Evolutionary conservation across 2,888 invertebrate species (phyloP), one percentile per base, ranked within the genome.

Genomic region (Nasonovia ribisnigri): DNA sequence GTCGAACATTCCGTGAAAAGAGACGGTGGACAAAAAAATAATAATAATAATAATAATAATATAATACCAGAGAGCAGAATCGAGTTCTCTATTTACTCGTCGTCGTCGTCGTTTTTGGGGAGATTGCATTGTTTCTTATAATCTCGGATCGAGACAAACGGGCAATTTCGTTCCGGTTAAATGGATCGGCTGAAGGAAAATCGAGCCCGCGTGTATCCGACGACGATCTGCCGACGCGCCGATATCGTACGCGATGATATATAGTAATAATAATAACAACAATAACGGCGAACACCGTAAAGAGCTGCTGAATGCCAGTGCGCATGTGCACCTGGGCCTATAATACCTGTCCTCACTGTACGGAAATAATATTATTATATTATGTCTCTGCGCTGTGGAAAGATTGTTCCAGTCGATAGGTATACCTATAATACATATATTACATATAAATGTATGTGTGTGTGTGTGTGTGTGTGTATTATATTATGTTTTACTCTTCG

Each of bases 111-210:
- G 51, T 84, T 84, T 51, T 91, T 26, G 84, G 92, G 92, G 87
- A 87, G 92, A 92, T 88, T 54, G 84, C 43, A 89, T 93, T 93
- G 89, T 93, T 90, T 90, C 60, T 46, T 77, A 11, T 93, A 90
- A 93, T 93, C 93, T 93, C 92, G 42, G 86, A 88, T 92, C 92
- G 51, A 87, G 88, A 88, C 88, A 92, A 67, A 60, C 16, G 88
- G 88, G 42, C 88, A 29, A 92, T 88, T 88, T 89, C 36, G 84
- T 93, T 93, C 93, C 89, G 88, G 93, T 93, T 93, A 89, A 93
- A 93, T 57, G 89, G 84, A 10, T 36, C 84, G 86, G 57, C 46
- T 60, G 84, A 54, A 84, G 43, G 67, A 77, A 84, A 84, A 91
- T 84, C 54, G 42, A 51, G 13, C 54, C 54, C 54, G 24, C 46